phyloP scores from a whole-genome alignment of 2,797 vertebrate species.

The Neomorphus geoffroyi region DNA sequence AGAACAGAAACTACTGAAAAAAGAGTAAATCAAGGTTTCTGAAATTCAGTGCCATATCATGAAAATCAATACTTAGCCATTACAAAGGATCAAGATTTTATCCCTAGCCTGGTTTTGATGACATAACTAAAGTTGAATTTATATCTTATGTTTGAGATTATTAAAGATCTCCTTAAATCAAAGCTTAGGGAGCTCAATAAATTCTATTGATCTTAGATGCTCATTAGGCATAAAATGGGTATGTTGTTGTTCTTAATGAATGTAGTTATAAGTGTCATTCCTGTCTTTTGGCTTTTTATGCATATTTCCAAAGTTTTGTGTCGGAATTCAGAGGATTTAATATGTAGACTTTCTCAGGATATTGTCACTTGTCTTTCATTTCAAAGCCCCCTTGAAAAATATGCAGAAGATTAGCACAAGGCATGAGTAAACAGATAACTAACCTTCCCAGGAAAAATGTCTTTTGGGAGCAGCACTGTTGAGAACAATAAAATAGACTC shows the following conservation, averaged over 20 bases:
- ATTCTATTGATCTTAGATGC: not conserved
- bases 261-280: not conserved
- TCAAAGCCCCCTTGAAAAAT: not conserved
- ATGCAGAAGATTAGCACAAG: not conserved
- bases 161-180: not conserved
- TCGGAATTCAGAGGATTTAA: not conserved
- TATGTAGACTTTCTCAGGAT: not conserved
- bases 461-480: not conserved
- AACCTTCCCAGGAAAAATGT: not conserved
- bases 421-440: not conserved
- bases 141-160: not conserved
- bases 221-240: not conserved
- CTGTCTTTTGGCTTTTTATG: not conserved
- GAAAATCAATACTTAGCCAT: not conserved
- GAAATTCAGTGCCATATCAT: not conserved
- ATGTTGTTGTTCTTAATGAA: not conserved
- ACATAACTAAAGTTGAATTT: not conserved
- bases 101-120: not conserved
- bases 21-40: not conserved
- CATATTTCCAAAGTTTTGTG: not conserved
- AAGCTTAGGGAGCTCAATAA: not conserved
- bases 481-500: not conserved
- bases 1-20: not conserved
- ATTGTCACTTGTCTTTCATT: not conserved
- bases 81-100: not conserved